Percentiles rank a stretch among this genome's conserved stretches.
Evolutionary conservation across 2,888 invertebrate species (phyloP).

Genomic region (Drosophila meridionalis): DNA sequence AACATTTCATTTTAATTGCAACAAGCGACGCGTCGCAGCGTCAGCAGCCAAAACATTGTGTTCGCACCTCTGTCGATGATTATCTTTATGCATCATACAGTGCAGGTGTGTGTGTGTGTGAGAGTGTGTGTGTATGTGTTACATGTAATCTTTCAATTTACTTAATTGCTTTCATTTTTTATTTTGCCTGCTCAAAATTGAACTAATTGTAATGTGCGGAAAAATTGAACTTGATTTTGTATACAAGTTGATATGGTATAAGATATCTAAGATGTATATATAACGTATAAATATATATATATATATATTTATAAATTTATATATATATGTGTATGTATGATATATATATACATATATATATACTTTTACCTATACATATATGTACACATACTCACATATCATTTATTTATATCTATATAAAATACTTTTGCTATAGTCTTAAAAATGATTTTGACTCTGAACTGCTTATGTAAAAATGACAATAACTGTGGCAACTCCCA

Average conservation of each 20-base stretch:
- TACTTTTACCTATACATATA: background rate
- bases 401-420: background rate
- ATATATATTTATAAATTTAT: background rate
- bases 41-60: conserved; percentile 53
- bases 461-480: background rate
- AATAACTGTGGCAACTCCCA: conserved; percentile 29
- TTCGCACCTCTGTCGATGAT: conserved; percentile 70
- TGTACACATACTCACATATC: background rate
- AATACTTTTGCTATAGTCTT: too few species aligned
- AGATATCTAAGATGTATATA: too few species aligned
- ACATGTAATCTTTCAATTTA: conserved; percentile 76
- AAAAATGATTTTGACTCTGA: background rate
- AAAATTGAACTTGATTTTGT: background rate
- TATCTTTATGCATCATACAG: conserved; percentile 24
- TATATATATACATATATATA: background rate
- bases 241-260: background rate
- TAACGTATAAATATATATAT: background rate
- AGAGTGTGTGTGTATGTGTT: conserved; percentile 35
- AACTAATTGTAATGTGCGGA: background rate
- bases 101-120: background rate
- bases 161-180: conserved; percentile 66
- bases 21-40: conserved; percentile 38
- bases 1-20: conserved; percentile 52
- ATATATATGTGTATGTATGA: background rate
- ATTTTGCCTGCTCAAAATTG: conserved; percentile 1